Conservation (phyloP, 2,797 vertebrate genomes). For the Cyprinodon diabolis region DNA sequence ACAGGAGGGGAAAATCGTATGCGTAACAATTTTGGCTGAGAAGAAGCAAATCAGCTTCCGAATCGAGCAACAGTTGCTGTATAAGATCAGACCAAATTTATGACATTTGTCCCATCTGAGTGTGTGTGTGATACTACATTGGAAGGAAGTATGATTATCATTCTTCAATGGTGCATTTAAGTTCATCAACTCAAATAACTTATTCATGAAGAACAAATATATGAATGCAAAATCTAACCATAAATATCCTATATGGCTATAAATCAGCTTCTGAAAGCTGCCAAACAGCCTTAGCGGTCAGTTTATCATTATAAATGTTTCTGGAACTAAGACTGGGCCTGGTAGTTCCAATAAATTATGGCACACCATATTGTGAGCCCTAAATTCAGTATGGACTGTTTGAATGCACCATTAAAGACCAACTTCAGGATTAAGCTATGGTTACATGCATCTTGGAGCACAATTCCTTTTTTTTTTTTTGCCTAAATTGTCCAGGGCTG, state of each 20-base stretch:
- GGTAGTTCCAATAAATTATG: not conserved
- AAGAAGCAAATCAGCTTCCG: conserved; percentile 1
- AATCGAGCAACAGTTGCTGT: conserved; percentile 4
- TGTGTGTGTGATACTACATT: conserved; percentile 16
- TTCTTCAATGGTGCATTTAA: conserved; percentile 21
- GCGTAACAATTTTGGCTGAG: not conserved
- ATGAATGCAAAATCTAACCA: not conserved
- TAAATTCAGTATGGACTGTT: not conserved
- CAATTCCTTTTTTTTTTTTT: not conserved
- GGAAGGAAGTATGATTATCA: not conserved
- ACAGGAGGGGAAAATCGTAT: not conserved
- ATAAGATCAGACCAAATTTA: conserved; percentile 2
- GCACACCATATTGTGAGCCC: not conserved
- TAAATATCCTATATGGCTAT: not conserved
- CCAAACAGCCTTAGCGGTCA: not conserved
- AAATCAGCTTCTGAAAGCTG: not conserved
- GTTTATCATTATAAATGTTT: not conserved
- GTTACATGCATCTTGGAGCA: not conserved
- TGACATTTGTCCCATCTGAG: not conserved
- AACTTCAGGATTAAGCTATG: not conserved
- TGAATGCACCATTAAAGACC: not conserved
- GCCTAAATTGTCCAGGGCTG: conserved; percentile 4
- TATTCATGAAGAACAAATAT: not conserved
- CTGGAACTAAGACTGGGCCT: not conserved
- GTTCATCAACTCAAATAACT: not conserved